Evolutionary conservation across 2,113 vertebrate species (phyloP).

Genomic region (Chroicocephalus ridibundus): DNA sequence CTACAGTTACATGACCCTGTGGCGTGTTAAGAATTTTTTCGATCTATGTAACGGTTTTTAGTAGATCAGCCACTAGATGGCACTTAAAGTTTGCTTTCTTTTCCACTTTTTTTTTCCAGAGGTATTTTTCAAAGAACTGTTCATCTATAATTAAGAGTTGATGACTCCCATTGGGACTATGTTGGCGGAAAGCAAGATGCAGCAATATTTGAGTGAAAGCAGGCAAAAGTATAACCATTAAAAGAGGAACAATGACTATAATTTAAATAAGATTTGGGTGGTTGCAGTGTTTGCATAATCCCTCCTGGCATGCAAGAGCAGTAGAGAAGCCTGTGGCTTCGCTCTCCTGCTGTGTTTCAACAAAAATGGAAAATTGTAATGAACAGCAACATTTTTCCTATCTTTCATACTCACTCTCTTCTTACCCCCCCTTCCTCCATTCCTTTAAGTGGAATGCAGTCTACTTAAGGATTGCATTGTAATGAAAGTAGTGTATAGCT

Average conservation of each 20-base stretch:
- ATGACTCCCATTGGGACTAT: conserved; percentile 53
- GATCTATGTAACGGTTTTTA: neutral
- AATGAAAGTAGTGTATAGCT: neutral
- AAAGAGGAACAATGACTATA: conserved; percentile 65
- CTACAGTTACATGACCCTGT: neutral
- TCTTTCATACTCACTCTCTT: conserved; percentile 53
- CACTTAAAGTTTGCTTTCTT: conserved; percentile 67
- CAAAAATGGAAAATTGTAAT: conserved; percentile 75
- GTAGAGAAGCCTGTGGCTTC: conserved; percentile 68
- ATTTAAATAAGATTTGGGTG: conserved; percentile 72
- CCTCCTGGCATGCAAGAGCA: conserved; percentile 61
- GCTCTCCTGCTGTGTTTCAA: conserved; percentile 74
- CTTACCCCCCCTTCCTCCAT: neutral
- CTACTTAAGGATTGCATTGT: neutral
- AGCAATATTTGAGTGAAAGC: conserved; percentile 68
- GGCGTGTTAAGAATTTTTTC: neutral
- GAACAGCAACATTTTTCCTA: conserved; percentile 68
- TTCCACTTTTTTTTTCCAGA: neutral
- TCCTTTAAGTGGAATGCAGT: conserved; percentile 30
- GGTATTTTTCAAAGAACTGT: conserved; percentile 4
- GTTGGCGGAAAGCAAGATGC: conserved; percentile 66
- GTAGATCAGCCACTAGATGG: conserved; percentile 75
- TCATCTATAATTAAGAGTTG: conserved; percentile 62
- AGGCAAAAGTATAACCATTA: conserved; percentile 65
- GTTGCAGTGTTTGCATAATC: conserved; percentile 72